Evolutionary conservation across 2,888 invertebrate species (phyloP), one percentile per base, ranked within the genome.

Genomic region (Drosophila leonis): DNA sequence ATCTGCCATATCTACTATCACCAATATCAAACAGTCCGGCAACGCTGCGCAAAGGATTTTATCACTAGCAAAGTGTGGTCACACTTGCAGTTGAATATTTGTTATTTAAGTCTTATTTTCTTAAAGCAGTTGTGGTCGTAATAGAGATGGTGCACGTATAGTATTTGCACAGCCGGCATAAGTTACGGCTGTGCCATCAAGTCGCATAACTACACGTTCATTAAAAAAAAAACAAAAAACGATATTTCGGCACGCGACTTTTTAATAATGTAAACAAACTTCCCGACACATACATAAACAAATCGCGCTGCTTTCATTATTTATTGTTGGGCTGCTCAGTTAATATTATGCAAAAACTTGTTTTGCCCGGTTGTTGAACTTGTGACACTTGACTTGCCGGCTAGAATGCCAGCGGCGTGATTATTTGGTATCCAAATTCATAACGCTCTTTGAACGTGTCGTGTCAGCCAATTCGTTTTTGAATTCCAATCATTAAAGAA

Each of bases 361-460:
- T 85, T 84, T 87, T 75, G 31, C 20, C 65, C 72, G 88, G 86
- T 78, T 84, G 70, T 72, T 87, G 88, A 84, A 88, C 84, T 57
- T 65, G 41, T 78, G 83, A 88, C 88, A 85, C 88, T 84, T 88
- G 88, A 84, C 83, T 84, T 24, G 48, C 70, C 72, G 68, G 70
- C 60, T 24, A 70, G 66, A 81, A 69, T 69, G 67, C 73, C 48
- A 3, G 54, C n/a, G 64, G 72, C 76, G 61, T 46, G 55, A 61
- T 56, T 49, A 61, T 49, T 52, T 37, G 35, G 31, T 27, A 71
- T 35, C 37, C 20, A 49, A 64, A 57, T 52, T 52, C 18, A 51
- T 27, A 64, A 65, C n/a, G 55, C n/a, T 24, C 6, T 54, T 54
- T 13, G 27, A 35, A 44, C 59, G 76, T 56, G 68, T 69, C 59